A percentile compares a stretch with the other conserved stretches of the same genome.
Evolutionary conservation across 2,797 vertebrate genomes (phyloP).

Genomic region (Microctenopoma steveboyesi): DNA sequence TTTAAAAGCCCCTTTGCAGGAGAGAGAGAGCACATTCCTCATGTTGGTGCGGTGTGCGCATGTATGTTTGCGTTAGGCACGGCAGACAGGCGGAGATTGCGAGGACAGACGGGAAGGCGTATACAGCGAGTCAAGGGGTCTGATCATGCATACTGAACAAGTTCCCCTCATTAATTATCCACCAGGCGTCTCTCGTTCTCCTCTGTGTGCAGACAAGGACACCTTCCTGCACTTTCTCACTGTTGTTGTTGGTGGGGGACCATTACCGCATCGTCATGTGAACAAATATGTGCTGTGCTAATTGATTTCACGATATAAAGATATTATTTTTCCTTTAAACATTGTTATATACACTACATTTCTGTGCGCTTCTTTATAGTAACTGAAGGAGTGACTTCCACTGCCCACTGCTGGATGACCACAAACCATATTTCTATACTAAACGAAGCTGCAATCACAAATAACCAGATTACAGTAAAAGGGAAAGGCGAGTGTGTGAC

Average conservation of each 20-base stretch:
- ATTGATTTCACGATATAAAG: neutral
- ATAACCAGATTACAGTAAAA: no score
- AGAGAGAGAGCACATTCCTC: constrained; percentile 19
- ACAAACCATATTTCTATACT: no score
- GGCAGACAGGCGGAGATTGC: constrained; percentile 29
- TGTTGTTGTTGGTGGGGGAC: neutral
- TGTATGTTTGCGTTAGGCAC: constrained; percentile 1
- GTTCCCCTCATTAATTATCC: constrained; percentile 60
- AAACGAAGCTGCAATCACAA: no score
- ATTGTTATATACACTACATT: neutral
- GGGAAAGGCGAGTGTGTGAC: no score
- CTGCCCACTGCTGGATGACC: no score
- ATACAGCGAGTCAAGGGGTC: constrained; percentile 35
- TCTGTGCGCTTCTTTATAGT: neutral
- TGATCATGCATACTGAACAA: constrained; percentile 53
- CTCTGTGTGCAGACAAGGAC: constrained; percentile 18
- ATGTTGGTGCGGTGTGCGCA: constrained; percentile 11
- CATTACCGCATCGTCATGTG: constrained; percentile 1
- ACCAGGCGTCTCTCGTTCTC: constrained; percentile 27
- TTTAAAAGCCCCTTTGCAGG: constrained; percentile 41
- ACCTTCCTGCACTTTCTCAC: constrained; percentile 7
- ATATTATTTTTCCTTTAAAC: neutral
- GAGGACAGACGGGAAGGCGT: constrained; percentile 44
- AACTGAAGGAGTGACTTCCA: neutral
- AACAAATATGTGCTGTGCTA: neutral